phyloP scores from a whole-genome alignment of 2,888 invertebrate genomes.

The Gerosis bhagava region DNA sequence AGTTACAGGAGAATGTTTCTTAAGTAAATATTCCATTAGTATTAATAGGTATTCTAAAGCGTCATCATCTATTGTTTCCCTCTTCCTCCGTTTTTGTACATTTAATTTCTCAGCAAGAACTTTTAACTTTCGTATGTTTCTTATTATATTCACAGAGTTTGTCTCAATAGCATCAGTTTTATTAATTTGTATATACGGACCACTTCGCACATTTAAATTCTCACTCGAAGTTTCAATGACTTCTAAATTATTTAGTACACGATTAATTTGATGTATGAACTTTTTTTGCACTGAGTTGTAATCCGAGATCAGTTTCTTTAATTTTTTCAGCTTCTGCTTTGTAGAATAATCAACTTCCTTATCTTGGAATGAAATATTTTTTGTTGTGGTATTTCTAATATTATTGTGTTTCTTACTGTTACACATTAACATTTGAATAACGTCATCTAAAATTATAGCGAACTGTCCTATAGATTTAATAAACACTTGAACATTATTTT shows the following conservation, averaged over 20 bases:
- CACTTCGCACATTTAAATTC: conserved; percentile 17
- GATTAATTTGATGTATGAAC: conserved; percentile 56
- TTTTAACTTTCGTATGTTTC: conserved; percentile 58
- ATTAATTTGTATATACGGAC: conserved; percentile 24
- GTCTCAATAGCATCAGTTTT: conserved; percentile 42
- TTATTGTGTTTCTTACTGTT: conserved; percentile 28
- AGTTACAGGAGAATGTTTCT: conserved; percentile 48
- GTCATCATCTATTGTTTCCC: conserved; percentile 44
- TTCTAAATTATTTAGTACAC: conserved; percentile 44
- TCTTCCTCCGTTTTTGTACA: conserved; percentile 44
- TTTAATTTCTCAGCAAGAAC: conserved; percentile 47
- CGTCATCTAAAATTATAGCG: conserved; percentile 51
- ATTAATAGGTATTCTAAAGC: conserved; percentile 59
- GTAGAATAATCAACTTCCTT: conserved; percentile 25
- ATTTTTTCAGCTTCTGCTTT: conserved; percentile 39
- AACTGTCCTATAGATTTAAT: conserved; percentile 56
- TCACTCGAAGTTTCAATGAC: conserved; percentile 12
- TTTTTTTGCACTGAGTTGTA: conserved; percentile 59
- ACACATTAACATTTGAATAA: conserved; percentile 46
- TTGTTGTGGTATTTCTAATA: conserved; percentile 8
- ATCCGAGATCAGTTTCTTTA: conserved; percentile 48
- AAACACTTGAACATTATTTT: conserved; percentile 52
- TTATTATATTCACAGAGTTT: conserved; percentile 54
- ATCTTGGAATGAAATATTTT: no score
- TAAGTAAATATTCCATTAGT: conserved; percentile 64